phyloP scores from a whole-genome alignment of 53 echinoderm and acorn worm species.

The Echinometra lucunter region DNA sequence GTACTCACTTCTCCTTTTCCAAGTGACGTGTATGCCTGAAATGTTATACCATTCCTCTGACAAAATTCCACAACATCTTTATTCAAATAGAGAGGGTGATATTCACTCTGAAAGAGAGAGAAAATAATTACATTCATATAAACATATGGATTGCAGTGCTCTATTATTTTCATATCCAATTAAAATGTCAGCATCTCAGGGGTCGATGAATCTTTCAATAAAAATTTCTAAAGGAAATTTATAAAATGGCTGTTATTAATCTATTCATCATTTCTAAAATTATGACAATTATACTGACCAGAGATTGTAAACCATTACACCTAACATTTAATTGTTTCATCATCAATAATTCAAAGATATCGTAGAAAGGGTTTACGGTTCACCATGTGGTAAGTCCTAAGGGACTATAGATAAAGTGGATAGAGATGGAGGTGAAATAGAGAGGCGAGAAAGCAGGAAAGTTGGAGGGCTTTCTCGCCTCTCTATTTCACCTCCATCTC shows the following conservation, averaged over 20 bases:
- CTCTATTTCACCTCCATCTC: no score
- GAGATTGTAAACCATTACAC: neutral
- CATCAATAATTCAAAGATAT: no score
- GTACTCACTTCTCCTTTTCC: constrained; percentile 71
- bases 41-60: constrained; percentile 66
- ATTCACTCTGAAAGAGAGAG: constrained; percentile 73
- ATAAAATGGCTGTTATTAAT: neutral
- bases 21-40: constrained; percentile 83
- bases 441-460: no score
- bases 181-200: neutral
- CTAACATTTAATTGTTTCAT: neutral
- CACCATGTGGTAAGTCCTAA: no score
- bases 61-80: constrained; percentile 81
- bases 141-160: neutral
- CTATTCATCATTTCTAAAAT: neutral
- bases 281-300: neutral
- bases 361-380: no score
- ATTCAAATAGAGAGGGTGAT: constrained; percentile 76
- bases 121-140: neutral
- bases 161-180: neutral
- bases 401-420: no score
- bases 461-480: no score
- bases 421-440: no score
- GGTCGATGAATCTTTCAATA: neutral
- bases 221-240: neutral